Conservation (phyloP, 2,113 vertebrate species). For the Epinephelus cyanopodus region DNA sequence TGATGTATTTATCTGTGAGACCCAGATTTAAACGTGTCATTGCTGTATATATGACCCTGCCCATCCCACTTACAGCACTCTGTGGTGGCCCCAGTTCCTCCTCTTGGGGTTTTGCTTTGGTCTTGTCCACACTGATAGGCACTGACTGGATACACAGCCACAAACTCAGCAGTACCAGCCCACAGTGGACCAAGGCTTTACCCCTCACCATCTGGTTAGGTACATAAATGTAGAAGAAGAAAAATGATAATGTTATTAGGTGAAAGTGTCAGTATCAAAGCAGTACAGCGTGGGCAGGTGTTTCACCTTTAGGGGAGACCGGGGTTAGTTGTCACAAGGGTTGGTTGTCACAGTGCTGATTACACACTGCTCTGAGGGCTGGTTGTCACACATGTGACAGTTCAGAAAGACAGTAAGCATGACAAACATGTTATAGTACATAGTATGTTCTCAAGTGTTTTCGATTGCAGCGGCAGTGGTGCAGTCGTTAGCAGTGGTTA, state of each 20-base stretch:
- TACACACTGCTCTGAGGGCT: no score
- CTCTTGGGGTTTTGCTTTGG: conserved; percentile 83
- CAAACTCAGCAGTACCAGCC: conserved; percentile 83
- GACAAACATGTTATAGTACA: no score
- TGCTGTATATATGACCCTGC: not conserved
- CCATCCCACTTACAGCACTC: conserved; percentile 85
- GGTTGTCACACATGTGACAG: no score
- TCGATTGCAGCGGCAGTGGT: no score
- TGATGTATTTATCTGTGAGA: conserved; percentile 1
- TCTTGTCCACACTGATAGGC: conserved; percentile 92
- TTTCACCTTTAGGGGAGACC: no score
- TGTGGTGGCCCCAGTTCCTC: conserved; percentile 85
- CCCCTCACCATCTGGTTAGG: conserved; percentile 85
- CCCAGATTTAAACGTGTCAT: not conserved
- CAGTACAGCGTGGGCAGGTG: not conserved
- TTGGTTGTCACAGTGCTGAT: no score
- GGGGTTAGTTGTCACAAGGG: no score
- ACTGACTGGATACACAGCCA: conserved; percentile 87
- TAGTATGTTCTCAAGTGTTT: no score
- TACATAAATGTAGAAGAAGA: not conserved
- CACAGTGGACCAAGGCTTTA: conserved; percentile 66
- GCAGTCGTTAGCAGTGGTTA: no score
- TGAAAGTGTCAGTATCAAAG: not conserved
- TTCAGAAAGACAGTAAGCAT: no score
- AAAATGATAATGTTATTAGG: not conserved